Percentiles rank a stretch among this genome's conserved stretches.
phyloP scores from a whole-genome alignment of 1,140 invertebrate species.

The Solenopsis fugax region DNA sequence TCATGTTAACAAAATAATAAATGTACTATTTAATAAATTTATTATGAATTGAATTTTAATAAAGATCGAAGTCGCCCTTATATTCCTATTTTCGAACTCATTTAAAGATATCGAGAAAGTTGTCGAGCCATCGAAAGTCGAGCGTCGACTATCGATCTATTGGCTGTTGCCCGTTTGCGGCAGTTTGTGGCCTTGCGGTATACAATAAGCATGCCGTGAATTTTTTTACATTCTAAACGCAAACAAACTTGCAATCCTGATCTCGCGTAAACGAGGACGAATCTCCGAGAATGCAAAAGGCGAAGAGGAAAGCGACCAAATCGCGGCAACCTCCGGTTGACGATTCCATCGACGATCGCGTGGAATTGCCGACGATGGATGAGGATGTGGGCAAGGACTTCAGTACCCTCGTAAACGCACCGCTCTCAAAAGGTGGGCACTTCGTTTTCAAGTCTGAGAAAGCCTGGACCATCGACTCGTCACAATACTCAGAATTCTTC shows the following conservation, averaged over 20 bases:
- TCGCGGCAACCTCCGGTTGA: neutral
- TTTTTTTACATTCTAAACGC: neutral
- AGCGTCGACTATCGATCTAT: neutral
- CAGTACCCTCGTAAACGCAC: slow-evolving; percentile 65
- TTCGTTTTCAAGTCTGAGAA: slow-evolving; percentile 78
- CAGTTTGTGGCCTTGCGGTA: no score
- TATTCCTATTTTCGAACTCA: slow-evolving; percentile 1
- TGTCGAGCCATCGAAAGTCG: neutral
- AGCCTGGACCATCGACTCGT: slow-evolving; percentile 73
- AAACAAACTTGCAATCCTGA: neutral
- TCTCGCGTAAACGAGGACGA: no score
- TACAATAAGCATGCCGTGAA: neutral
- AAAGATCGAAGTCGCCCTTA: no score
- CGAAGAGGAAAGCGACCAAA: neutral
- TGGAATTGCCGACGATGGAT: neutral
- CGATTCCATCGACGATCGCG: slow-evolving; percentile 1
- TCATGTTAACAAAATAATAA: no score
- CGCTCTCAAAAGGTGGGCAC: slow-evolving; percentile 70
- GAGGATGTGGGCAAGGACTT: slow-evolving; percentile 73
- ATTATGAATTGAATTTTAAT: no score
- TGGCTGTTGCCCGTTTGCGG: no score
- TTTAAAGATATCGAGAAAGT: neutral
- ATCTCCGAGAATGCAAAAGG: neutral
- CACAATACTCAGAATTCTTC: slow-evolving; percentile 77
- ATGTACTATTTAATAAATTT: no score